Evolutionary conservation across 2,797 vertebrate genomes (phyloP), one percentile per base, ranked within the genome.

Genomic region (Xenopus petersii): DNA sequence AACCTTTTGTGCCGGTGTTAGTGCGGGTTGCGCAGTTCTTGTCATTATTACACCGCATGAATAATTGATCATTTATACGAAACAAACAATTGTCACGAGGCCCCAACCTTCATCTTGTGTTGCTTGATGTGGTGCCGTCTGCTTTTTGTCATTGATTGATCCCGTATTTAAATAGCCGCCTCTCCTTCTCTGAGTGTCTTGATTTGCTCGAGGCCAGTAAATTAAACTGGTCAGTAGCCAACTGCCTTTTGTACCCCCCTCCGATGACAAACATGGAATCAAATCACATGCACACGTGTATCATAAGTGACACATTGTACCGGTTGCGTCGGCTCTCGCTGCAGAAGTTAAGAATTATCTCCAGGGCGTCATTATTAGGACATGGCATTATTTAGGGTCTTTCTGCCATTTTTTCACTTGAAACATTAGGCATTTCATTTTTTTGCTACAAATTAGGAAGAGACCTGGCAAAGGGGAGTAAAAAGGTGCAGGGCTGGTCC

Each of bases 51-150:
- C 83, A 84, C 73, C 46, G 81, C 62, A 77, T 88, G 82, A 89
- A 90, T 88, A 88, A 86, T 90, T 87, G 83, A 89, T 88, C 81
- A 73, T 51, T 79, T 68, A 75, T 63, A 82, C 76, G 61, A 83
- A 87, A 83, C 79, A 83, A 84, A 78, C 80, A 66, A 61, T 80
- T 61, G 59, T 75, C 0, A 1, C 3, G 0, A 66, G 10, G 64
- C 4, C n/a, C 21, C 17, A 79, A 13, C 80, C 78, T 82, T 82
- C 79, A 79, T 81, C 59, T 75, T 61, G 55, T 3, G 36, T 64
- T 83, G 30, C n/a, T 73, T 82, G 77, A 73, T 8, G 10, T 15
- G 61, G 56, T 17, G 12, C 46, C 48, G 70, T 66, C 72, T 81
- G 42, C 56, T 70, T 75, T 75, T 81, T 71, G 55, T 70, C 74